Conservation (phyloP, 2,888 invertebrate species). For the Didymodactylos carnosus region DNA sequence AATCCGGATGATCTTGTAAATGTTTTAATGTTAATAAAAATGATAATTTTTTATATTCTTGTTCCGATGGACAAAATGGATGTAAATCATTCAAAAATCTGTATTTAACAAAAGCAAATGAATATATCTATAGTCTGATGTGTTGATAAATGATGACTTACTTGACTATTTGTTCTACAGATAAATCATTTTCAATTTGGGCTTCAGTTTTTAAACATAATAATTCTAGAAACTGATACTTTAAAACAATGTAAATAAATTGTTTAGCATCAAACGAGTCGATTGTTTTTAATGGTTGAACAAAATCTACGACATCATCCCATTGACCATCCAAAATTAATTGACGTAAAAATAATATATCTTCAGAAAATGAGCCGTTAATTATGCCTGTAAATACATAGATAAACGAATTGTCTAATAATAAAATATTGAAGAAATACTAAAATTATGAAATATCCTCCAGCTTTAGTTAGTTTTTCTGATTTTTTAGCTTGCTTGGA, state of each 20-base stretch:
- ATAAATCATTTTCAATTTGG: slow-evolving; percentile 28
- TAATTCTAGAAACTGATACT: slow-evolving; percentile 78
- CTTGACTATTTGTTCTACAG: slow-evolving; percentile 11
- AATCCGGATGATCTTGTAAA: slow-evolving; percentile 71
- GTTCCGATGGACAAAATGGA: slow-evolving; percentile 65
- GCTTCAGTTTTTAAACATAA: slow-evolving; percentile 72
- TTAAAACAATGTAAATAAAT: slow-evolving; percentile 64
- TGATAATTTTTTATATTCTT: slow-evolving; percentile 78
- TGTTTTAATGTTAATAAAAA: slow-evolving; percentile 71
- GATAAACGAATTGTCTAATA: background rate
- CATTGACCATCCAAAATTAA: slow-evolving; percentile 88
- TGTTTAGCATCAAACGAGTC: slow-evolving; percentile 59
- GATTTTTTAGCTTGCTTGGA: too few relatives aligned
- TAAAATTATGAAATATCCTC: too few relatives aligned
- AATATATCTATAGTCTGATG: background rate
- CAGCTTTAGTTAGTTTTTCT: too few relatives aligned
- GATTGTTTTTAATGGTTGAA: slow-evolving; percentile 59
- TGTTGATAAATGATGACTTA: background rate
- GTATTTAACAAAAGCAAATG: background rate
- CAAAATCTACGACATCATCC: slow-evolving; percentile 88
- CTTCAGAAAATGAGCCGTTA: slow-evolving; percentile 76
- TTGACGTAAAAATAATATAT: slow-evolving; percentile 74
- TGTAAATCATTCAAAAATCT: slow-evolving; percentile 64
- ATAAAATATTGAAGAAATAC: too few relatives aligned
- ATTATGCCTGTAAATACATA: slow-evolving; percentile 39